Conservation (phyloP, 2,888 invertebrate species). For the Acrobeloides nanus region DNA sequence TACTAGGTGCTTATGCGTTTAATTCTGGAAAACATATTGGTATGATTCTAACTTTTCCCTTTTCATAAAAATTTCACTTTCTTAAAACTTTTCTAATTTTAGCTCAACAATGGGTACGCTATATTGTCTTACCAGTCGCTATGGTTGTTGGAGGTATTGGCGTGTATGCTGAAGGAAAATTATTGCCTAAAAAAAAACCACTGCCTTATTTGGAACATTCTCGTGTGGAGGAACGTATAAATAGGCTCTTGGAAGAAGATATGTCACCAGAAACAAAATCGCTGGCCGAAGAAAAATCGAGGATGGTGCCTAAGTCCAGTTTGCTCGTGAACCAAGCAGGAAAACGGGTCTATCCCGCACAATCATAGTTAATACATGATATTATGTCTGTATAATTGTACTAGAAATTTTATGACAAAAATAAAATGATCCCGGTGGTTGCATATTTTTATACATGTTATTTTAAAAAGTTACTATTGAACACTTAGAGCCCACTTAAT, state of each 20-base stretch:
- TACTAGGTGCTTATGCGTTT: too few relatives aligned
- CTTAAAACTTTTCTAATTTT: background rate
- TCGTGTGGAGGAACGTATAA: conserved; percentile 7
- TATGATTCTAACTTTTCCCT: conserved; percentile 9
- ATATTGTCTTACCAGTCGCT: conserved; percentile 10
- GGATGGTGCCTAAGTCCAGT: conserved; percentile 13
- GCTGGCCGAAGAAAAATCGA: conserved; percentile 9
- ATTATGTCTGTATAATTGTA: too few relatives aligned
- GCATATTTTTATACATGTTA: too few relatives aligned
- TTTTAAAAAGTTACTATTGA: too few relatives aligned
- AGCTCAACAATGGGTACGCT: conserved; percentile 6
- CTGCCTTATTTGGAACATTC: conserved; percentile 18
- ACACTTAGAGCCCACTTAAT: too few relatives aligned
- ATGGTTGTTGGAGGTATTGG: conserved; percentile 12
- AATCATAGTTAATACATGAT: too few relatives aligned
- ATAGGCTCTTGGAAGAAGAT: conserved; percentile 11
- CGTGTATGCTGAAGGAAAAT: conserved; percentile 8
- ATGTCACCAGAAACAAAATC: background rate
- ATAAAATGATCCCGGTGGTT: too few relatives aligned
- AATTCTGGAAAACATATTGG: background rate
- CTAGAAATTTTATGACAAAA: too few relatives aligned
- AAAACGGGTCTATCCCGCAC: too few relatives aligned
- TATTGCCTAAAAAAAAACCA: conserved; percentile 2
- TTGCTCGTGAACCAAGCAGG: conserved; percentile 9
- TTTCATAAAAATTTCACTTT: too few relatives aligned